These are phyloP conservation scores for Paratrypauchen microcephalus DNA, from an alignment of 2,797 vertebrate species.

Conservation along the genomic window DNA sequence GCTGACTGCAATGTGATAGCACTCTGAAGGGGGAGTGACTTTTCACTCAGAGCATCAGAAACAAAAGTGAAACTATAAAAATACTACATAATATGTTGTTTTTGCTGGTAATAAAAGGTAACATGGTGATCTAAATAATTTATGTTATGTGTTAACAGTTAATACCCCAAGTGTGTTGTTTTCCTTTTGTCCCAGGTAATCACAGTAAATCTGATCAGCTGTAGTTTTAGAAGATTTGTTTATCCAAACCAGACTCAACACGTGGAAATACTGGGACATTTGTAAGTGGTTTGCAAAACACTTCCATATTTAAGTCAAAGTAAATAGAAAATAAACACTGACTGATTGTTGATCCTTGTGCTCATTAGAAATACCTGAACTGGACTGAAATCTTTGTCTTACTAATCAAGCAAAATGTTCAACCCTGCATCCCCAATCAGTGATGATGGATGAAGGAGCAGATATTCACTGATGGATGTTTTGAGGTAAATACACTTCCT, in stretches of 20 bases:
- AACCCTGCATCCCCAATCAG: background rate
- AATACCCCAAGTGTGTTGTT: no score
- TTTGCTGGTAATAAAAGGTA: no score
- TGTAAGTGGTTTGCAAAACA: background rate
- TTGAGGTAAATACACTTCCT: background rate
- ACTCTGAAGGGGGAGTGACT: no score
- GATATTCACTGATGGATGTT: background rate
- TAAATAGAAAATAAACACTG: background rate
- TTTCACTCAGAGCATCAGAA: no score
- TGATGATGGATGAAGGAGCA: background rate
- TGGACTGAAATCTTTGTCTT: background rate
- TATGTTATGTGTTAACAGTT: no score
- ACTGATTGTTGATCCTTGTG: background rate
- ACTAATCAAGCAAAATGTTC: background rate
- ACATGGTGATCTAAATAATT: no score
- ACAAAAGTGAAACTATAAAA: no score
- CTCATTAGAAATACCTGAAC: background rate
- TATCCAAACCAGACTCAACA: background rate
- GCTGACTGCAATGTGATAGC: no score
- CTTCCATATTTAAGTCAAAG: background rate
- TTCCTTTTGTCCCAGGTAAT: no score
- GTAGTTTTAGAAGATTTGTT: no score
- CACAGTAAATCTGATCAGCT: no score
- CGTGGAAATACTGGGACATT: background rate
- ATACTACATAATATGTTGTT: no score